Conservation (phyloP, 2,888 invertebrate species). For the Sinhomidia bicolor region DNA sequence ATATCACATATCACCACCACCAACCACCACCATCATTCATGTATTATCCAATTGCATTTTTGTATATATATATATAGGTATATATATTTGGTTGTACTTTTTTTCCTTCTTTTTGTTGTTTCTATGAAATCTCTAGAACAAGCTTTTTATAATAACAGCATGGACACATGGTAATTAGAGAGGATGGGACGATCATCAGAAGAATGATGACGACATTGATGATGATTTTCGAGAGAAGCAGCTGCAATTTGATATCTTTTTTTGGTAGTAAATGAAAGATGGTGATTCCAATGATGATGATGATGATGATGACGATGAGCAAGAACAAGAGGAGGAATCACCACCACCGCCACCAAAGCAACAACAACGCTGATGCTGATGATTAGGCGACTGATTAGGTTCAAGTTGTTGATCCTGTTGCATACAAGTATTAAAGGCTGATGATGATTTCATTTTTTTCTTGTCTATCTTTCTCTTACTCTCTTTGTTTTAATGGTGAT, state of each 20-base stretch:
- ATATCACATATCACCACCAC: background rate
- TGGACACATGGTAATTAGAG: constrained; percentile 36
- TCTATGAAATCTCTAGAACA: background rate
- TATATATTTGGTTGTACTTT: constrained; percentile 3
- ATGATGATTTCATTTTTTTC: constrained; percentile 58
- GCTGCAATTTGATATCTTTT: constrained; percentile 59
- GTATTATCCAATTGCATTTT: background rate
- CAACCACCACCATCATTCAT: no score
- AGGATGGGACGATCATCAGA: constrained; percentile 1
- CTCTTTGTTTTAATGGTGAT: background rate
- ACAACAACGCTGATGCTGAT: background rate
- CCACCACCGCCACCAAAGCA: constrained; percentile 18
- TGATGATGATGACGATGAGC: background rate
- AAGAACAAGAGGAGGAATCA: constrained; percentile 41
- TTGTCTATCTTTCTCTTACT: constrained; percentile 8
- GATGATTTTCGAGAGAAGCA: background rate
- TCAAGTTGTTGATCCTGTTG: constrained; percentile 19
- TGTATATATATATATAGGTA: background rate
- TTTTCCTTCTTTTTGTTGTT: background rate
- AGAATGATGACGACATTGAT: background rate
- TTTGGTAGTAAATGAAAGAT: constrained; percentile 41
- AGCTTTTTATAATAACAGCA: background rate
- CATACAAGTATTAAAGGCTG: background rate
- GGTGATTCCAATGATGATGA: background rate
- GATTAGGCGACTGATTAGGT: constrained; percentile 24